Evolutionary conservation across 2,113 vertebrate genomes (phyloP).

Genomic region (Chloropsis hardwickii): DNA sequence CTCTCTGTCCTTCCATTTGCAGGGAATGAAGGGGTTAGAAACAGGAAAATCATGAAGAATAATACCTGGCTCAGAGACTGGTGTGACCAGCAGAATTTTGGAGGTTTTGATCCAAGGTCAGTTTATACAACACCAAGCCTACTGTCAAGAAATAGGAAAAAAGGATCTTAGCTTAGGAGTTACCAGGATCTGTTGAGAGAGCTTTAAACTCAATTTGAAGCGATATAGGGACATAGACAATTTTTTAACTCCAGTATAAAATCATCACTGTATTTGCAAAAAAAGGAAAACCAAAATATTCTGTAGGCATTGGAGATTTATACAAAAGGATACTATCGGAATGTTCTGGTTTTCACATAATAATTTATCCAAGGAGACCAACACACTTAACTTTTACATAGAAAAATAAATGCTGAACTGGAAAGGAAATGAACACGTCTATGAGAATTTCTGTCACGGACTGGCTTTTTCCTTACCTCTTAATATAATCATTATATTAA

Average conservation of each 20-base stretch:
- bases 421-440: not conserved
- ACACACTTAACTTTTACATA: not conserved
- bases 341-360: not conserved
- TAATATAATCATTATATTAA: not conserved
- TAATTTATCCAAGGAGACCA: not conserved
- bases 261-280: not conserved
- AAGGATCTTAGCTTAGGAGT: not conserved
- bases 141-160: not conserved
- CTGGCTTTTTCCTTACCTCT: not conserved
- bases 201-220: not conserved
- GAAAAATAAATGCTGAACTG: not conserved
- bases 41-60: not conserved
- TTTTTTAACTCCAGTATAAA: not conserved
- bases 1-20: not conserved
- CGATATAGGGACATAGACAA: fast-evolving
- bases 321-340: not conserved
- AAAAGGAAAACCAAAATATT: not conserved
- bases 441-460: not conserved
- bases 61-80: not conserved
- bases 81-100: not conserved
- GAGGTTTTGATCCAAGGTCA: not conserved
- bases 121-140: not conserved
- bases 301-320: not conserved
- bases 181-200: not conserved
- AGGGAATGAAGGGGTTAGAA: not conserved